phyloP scores from a whole-genome alignment of 2,113 vertebrate species.

The Glaucomys volans region DNA sequence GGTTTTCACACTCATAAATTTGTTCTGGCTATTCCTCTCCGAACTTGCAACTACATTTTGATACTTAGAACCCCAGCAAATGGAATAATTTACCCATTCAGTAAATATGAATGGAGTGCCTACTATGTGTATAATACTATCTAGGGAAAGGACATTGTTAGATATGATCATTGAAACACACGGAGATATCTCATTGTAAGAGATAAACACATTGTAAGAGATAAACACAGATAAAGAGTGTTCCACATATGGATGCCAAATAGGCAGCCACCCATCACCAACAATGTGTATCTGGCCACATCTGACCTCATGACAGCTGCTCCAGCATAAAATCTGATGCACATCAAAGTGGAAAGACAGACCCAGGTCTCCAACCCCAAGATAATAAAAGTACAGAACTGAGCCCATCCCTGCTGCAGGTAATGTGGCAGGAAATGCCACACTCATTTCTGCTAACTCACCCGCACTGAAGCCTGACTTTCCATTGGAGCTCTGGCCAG shows the following conservation, averaged over 20 bases:
- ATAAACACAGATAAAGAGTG: background rate
- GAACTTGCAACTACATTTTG: background rate
- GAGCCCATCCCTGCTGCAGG: background rate
- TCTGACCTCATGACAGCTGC: background rate
- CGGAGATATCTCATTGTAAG: background rate
- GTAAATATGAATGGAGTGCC: too few species aligned
- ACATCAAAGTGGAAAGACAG: background rate
- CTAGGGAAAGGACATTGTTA: background rate
- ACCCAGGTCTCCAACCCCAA: background rate
- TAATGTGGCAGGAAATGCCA: background rate
- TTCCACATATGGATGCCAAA: background rate
- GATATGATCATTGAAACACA: too few species aligned
- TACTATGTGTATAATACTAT: background rate
- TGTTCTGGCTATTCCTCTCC: background rate
- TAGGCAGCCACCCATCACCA: background rate
- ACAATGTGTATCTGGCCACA: background rate
- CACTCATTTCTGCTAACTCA: background rate
- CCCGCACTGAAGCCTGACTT: accelerated
- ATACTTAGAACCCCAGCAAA: background rate
- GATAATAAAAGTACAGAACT: too few species aligned
- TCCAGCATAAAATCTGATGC: background rate
- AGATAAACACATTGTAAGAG: background rate
- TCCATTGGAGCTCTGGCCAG: background rate
- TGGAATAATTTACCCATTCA: background rate
- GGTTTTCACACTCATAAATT: background rate